phyloP scores from a whole-genome alignment of 1,140 invertebrate genomes.

The Drosophila sp. region DNA sequence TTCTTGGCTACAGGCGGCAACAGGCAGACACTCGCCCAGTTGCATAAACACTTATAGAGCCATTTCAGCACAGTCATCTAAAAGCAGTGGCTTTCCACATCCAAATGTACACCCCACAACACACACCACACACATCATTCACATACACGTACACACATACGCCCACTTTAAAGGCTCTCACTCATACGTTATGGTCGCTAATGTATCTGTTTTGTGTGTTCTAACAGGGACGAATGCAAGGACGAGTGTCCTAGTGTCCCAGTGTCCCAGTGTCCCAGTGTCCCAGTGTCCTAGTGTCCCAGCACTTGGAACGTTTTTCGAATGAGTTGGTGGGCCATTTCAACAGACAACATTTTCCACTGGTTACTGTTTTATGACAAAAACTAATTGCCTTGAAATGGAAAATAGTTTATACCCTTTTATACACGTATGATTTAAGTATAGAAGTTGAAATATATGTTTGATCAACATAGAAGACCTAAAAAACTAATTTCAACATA shows the following conservation, averaged over 20 bases:
- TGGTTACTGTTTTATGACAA: slow-evolving; percentile 22
- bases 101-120: slow-evolving; percentile 19
- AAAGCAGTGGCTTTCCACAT: slow-evolving; percentile 66
- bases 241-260: slow-evolving; percentile 27
- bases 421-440: background rate
- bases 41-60: slow-evolving; percentile 80
- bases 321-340: slow-evolving; percentile 36
- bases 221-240: slow-evolving; percentile 33
- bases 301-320: slow-evolving; percentile 33
- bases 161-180: slow-evolving; percentile 23
- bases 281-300: slow-evolving; percentile 28
- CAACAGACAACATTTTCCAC: slow-evolving; percentile 14
- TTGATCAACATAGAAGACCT: too few species aligned
- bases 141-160: slow-evolving; percentile 25
- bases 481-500: too few species aligned
- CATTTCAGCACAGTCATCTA: slow-evolving; percentile 77
- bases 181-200: slow-evolving; percentile 71
- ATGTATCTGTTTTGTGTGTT: slow-evolving; percentile 80
- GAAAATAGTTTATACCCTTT: slow-evolving; percentile 13
- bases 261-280: too few species aligned
- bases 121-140: slow-evolving; percentile 7
- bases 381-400: slow-evolving; percentile 1
- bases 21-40: slow-evolving; percentile 43
- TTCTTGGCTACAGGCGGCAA: slow-evolving; percentile 69
- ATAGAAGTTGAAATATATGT: too few species aligned